A percentile compares a stretch with the other conserved stretches of the same genome.
phyloP scores from a whole-genome alignment of 1,140 invertebrate genomes.

The Leptinotarsa defecta region DNA sequence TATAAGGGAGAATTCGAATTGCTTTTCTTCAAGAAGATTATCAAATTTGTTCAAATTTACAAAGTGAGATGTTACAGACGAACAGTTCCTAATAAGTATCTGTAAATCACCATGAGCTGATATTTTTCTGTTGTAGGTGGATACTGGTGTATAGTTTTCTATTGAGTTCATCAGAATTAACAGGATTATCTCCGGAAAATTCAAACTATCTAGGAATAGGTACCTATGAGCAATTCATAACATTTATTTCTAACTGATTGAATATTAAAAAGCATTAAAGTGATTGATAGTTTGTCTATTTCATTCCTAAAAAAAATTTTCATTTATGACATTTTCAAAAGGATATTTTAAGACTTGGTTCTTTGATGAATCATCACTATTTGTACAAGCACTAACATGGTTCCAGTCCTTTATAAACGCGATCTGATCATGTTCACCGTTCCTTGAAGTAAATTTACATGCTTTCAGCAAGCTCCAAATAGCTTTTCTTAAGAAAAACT shows the following conservation, averaged over 20 bases:
- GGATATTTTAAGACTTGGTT: neutral
- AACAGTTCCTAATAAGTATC: conserved; percentile 1
- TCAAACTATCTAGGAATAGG: no score
- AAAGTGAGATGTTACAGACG: neutral
- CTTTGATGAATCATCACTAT: neutral
- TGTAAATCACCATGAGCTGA: neutral
- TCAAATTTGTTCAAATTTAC: neutral
- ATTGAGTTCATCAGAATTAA: no score
- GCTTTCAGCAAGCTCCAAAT: no score
- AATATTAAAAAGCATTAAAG: neutral
- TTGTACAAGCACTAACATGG: neutral
- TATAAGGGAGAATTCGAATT: no score
- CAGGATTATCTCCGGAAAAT: no score
- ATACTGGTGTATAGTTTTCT: no score
- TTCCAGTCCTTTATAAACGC: neutral
- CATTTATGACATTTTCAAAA: neutral
- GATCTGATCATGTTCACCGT: neutral
- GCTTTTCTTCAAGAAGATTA: neutral
- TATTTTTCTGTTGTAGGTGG: no score
- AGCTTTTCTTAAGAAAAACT: no score
- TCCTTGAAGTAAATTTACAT: neutral
- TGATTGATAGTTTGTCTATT: neutral
- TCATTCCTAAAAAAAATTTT: neutral
- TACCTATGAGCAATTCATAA: no score
- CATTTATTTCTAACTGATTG: neutral